Conservation (phyloP, 2,113 vertebrate genomes). For the Megaptera novaeangliae region DNA sequence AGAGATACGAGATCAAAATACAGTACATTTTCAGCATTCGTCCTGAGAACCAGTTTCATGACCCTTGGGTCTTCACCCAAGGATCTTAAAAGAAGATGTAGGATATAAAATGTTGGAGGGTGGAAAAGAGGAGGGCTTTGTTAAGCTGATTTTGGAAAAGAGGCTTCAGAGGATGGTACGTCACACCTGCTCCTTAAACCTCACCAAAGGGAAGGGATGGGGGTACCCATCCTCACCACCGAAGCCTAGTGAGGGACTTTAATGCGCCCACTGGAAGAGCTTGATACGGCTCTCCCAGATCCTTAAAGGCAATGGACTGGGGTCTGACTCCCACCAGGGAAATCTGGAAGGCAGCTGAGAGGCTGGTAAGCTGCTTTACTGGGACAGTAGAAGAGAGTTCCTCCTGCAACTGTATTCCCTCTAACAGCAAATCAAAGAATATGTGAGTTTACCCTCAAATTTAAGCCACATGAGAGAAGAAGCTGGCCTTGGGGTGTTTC, state of each 20-base stretch:
- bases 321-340: neutral
- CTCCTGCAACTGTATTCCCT: neutral
- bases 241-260: neutral
- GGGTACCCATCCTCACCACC: neutral
- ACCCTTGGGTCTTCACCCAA: neutral
- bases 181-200: neutral
- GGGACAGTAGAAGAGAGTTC: neutral
- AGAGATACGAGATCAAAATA: neutral
- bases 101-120: neutral
- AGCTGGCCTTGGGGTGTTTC: neutral
- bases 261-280: neutral
- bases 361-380: neutral
- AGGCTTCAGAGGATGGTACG: neutral
- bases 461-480: neutral
- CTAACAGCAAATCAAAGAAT: neutral
- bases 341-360: neutral
- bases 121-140: neutral
- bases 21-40: neutral
- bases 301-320: neutral
- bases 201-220: neutral
- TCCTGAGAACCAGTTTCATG: neutral
- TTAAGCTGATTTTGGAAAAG: neutral
- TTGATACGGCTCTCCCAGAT: neutral
- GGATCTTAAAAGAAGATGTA: neutral
- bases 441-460: neutral